Evolutionary conservation across 1,140 invertebrate species (phyloP).

Genomic region (Lethocerus indicus): DNA sequence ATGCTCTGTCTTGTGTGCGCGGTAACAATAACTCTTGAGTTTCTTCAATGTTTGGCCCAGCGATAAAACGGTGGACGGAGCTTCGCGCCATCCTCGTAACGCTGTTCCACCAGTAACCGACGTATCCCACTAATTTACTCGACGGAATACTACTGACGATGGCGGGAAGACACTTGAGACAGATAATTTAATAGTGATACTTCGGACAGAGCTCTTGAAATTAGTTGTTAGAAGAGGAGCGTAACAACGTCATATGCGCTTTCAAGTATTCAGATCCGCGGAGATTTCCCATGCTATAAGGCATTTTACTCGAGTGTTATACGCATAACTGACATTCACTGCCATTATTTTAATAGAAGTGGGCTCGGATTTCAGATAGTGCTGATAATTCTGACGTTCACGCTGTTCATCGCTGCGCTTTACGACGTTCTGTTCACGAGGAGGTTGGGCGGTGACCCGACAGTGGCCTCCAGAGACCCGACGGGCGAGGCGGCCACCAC

Average conservation of each 20-base stretch:
- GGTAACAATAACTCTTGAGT: too few relatives aligned
- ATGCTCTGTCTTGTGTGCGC: too few relatives aligned
- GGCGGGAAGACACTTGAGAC: too few relatives aligned
- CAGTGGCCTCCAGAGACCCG: constrained; percentile 34
- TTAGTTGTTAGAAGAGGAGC: not conserved
- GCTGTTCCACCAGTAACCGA: too few relatives aligned
- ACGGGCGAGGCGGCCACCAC: constrained; percentile 36
- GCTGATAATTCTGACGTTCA: constrained; percentile 51
- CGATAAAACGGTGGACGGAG: too few relatives aligned
- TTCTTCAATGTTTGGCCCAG: too few relatives aligned
- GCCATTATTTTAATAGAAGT: too few relatives aligned
- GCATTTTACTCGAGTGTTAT: too few relatives aligned
- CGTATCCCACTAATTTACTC: too few relatives aligned
- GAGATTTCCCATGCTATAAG: not conserved
- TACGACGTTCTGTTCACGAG: constrained; percentile 57
- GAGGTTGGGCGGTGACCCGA: constrained; percentile 56
- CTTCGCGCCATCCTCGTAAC: too few relatives aligned
- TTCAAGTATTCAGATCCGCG: not conserved
- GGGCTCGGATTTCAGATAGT: too few relatives aligned
- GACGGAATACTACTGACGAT: too few relatives aligned
- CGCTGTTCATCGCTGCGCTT: constrained; percentile 52
- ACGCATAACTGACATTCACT: not conserved
- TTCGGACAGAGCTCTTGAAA: not conserved
- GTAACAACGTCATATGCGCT: not conserved
- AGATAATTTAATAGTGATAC: not conserved